A percentile compares a stretch with the other conserved stretches of the same genome.
These are phyloP conservation scores for Silurus lanzhouensis DNA, from an alignment of 2,797 vertebrate genomes.

Conservation along the genomic window DNA sequence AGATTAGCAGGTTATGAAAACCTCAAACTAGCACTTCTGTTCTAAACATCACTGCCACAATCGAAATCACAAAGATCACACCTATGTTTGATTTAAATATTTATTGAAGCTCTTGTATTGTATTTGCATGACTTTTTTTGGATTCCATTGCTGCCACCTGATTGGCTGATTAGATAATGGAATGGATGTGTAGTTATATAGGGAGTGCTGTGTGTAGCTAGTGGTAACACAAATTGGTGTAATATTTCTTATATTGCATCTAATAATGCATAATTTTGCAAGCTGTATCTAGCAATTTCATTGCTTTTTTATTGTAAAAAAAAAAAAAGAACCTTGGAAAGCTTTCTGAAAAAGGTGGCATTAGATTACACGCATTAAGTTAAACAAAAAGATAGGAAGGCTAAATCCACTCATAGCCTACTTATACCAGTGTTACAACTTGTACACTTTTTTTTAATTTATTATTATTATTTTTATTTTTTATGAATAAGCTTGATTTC, in stretches of 20 bases:
- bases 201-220: background rate
- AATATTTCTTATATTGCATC: background rate
- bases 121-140: too few species aligned
- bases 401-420: background rate
- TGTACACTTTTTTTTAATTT: background rate
- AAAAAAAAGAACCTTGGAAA: background rate
- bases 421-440: background rate
- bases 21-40: too few species aligned
- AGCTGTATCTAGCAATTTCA: background rate
- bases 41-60: too few species aligned
- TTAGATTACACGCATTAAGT: background rate
- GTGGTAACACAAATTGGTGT: background rate
- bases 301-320: background rate
- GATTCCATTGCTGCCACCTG: too few species aligned
- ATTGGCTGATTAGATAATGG: too few species aligned
- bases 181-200: too few species aligned
- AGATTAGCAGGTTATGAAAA: too few species aligned
- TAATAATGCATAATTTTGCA: background rate
- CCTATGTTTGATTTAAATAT: too few species aligned
- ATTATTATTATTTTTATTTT: too few species aligned
- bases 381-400: background rate
- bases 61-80: too few species aligned
- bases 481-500: constrained; percentile 9
- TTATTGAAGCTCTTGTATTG: too few species aligned
- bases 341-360: background rate